Base-by-base conservation (phyloP, 2,888 invertebrate genomes). In the Griposia aprilina region DNA sequence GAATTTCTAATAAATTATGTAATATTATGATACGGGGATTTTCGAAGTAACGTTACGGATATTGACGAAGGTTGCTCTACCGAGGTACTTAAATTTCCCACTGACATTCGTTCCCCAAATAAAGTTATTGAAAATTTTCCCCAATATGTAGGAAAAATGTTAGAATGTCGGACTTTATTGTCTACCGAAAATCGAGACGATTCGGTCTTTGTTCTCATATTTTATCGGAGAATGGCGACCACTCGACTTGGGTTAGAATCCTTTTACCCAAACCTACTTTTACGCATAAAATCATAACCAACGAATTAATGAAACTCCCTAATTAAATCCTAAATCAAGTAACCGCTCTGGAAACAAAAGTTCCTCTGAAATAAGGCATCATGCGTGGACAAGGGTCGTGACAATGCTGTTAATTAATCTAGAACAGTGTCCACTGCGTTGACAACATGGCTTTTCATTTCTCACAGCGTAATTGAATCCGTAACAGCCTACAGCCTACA, bases 401-500 rank as follows among this genome's bases (percentile, higher is more conserved):
- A 74, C 74, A 75, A 78, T 69, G 73, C 75, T 78, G 79, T 82
- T 87, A 88, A 88, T 88, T 85, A 87, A 81, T 80, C 81, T 55
- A 60, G 77, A 76, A 65, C 75, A 85, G 83, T 60, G 59, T 65
- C 59, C 67, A 76, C 50, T 80, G 68, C 60, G 80, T 48, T 75
- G 80, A 80, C 84, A 86, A 59, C 73, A n/a, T 59, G 71, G 30
- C 83, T 80, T 75, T 78, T 88, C 70, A 85, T 76, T 60, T 52
- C 66, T 59, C 76, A 70, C 63, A 57, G 26, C 66, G 76, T 87
- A 88, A 87, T 88, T 87, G 83, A 85, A 85, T 70, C 81, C 81
- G 67, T 76, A 76, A 78, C 70, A 72, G 60, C 62, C 78, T 17
- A 6, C 5, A 41, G 60, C 65, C 76, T 20, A 71, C 36, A 50